Percentiles rank a stretch among this genome's conserved stretches.
phyloP scores from a whole-genome alignment of 2,888 invertebrate species.

The Machimus rusticus region DNA sequence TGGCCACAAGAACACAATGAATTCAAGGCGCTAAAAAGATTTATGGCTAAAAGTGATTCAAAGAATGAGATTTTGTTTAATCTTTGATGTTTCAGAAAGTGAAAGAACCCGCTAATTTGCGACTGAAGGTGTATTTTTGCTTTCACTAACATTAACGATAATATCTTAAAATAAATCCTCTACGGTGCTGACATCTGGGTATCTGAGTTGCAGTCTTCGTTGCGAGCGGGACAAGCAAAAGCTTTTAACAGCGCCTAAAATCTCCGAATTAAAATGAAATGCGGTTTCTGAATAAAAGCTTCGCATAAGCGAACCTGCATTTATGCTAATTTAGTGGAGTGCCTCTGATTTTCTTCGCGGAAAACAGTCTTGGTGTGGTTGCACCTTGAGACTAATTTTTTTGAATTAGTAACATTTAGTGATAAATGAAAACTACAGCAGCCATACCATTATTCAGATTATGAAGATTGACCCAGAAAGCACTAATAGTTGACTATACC shows the following conservation, averaged over 20 bases:
- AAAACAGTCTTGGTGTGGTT: not conserved
- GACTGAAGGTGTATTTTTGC: not conserved
- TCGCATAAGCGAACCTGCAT: not conserved
- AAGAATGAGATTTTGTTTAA: not conserved
- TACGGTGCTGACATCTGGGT: not conserved
- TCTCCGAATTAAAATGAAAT: not conserved
- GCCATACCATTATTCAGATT: too few species aligned
- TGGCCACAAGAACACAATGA: not conserved
- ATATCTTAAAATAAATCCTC: not conserved
- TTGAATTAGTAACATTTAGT: not conserved
- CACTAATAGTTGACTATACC: too few species aligned
- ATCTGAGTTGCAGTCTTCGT: not conserved
- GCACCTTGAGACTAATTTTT: not conserved
- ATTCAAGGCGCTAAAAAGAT: not conserved
- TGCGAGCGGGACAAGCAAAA: not conserved
- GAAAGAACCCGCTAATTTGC: not conserved
- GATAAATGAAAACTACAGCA: not conserved
- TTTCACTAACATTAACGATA: not conserved
- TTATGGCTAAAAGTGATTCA: not conserved
- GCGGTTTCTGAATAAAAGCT: not conserved
- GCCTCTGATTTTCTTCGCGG: not conserved
- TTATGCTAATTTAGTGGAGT: not conserved
- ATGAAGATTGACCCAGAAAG: too few species aligned
- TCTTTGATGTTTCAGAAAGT: not conserved
- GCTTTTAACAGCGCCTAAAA: not conserved